phyloP scores from a whole-genome alignment of 2,888 invertebrate genomes.

The Automeris io region DNA sequence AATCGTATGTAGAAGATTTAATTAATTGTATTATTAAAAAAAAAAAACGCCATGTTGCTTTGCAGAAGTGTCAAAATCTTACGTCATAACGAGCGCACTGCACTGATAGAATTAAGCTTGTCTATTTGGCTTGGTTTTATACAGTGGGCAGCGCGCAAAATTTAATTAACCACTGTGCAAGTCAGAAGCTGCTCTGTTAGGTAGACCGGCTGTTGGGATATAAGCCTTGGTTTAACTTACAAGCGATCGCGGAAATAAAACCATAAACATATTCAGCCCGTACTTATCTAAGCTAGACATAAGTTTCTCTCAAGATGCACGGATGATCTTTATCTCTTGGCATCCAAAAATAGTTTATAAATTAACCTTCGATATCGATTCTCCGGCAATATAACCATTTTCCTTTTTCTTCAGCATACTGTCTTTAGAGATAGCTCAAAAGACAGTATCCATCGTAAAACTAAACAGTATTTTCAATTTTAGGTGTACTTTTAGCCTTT shows the following conservation, averaged over 20 bases:
- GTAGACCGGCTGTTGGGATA: slow-evolving; percentile 46
- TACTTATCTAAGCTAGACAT: not conserved
- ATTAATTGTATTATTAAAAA: not conserved
- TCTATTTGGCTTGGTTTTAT: slow-evolving; percentile 51
- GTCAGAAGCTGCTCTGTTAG: slow-evolving; percentile 30
- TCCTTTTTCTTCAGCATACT: too few relatives aligned
- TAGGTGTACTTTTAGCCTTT: too few relatives aligned
- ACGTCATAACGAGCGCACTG: not conserved
- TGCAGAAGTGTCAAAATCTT: too few relatives aligned
- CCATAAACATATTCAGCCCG: not conserved
- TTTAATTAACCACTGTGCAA: slow-evolving; percentile 64
- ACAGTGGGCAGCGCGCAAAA: slow-evolving; percentile 49
- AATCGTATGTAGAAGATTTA: not conserved
- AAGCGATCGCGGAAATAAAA: slow-evolving; percentile 9
- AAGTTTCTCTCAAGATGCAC: too few relatives aligned
- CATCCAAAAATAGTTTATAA: not conserved
- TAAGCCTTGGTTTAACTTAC: slow-evolving; percentile 12
- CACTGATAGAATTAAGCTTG: slow-evolving; percentile 36
- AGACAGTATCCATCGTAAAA: too few relatives aligned
- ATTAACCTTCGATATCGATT: too few relatives aligned
- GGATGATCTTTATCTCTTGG: not conserved
- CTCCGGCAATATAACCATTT: too few relatives aligned
- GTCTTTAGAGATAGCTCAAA: too few relatives aligned
- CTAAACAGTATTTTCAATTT: too few relatives aligned
- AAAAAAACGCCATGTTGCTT: too few relatives aligned